A percentile compares a stretch with the other conserved stretches of the same genome.
These are phyloP conservation scores for Megamerina dolium DNA, from an alignment of 2,888 invertebrate genomes.

Conservation along the genomic window DNA sequence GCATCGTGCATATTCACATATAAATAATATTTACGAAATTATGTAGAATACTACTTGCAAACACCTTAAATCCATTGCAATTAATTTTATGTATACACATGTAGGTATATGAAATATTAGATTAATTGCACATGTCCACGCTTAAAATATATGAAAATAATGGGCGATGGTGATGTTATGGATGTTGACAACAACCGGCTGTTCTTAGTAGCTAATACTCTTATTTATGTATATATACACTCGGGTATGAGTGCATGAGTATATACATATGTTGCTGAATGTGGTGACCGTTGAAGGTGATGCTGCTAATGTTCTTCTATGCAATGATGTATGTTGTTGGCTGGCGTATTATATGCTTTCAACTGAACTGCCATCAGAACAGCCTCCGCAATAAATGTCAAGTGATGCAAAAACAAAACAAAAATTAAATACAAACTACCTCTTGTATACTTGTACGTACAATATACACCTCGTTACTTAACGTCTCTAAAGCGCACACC, in stretches of 20 bases:
- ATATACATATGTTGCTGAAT: background rate
- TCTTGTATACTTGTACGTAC: background rate
- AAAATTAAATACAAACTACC: background rate
- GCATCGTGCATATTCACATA: no score
- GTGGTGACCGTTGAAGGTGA: background rate
- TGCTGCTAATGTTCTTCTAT: background rate
- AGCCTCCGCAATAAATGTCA: constrained; percentile 15
- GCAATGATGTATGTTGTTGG: background rate
- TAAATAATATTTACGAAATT: no score
- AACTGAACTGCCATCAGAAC: constrained; percentile 5
- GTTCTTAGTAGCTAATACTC: no score
- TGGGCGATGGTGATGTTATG: background rate
- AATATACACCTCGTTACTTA: no score
- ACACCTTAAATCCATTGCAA: constrained; percentile 14
- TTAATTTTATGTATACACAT: constrained; percentile 13
- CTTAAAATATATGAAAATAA: constrained; percentile 5
- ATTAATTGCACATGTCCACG: constrained; percentile 40
- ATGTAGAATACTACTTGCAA: no score
- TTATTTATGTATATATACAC: no score
- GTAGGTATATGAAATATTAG: constrained; percentile 27
- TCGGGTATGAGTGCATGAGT: no score
- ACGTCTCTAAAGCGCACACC: no score
- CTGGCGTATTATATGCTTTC: background rate
- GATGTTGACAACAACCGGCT: no score
- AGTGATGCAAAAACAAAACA: background rate